phyloP scores from a whole-genome alignment of 2,797 vertebrate genomes.

The Takifugu rubripes region DNA sequence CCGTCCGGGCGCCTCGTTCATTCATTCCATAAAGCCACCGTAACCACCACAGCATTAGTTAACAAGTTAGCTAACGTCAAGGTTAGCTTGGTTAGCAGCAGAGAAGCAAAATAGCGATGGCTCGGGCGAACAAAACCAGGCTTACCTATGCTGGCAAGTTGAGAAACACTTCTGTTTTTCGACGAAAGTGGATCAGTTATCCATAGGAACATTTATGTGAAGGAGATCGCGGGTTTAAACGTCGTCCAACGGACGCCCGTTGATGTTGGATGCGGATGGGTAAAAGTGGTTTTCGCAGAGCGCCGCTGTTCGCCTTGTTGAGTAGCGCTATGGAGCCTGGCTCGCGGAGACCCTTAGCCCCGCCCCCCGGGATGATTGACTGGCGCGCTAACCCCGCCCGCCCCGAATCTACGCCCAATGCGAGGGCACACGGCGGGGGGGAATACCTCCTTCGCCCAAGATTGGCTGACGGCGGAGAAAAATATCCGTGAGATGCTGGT shows the following conservation, averaged over 20 bases:
- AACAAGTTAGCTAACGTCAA: slow-evolving; percentile 67
- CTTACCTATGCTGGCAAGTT: slow-evolving; percentile 71
- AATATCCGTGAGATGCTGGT: slow-evolving; percentile 38
- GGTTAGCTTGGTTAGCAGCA: slow-evolving; percentile 55
- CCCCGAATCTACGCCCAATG: slow-evolving; percentile 17
- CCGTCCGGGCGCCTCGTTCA: slow-evolving; percentile 27
- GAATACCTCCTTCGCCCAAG: slow-evolving; percentile 13
- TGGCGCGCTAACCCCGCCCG: slow-evolving; percentile 42
- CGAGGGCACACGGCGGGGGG: slow-evolving; percentile 19
- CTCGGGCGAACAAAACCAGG: slow-evolving; percentile 52
- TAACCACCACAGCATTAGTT: slow-evolving; percentile 50
- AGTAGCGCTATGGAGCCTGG: slow-evolving; percentile 62
- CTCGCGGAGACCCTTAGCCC: slow-evolving; percentile 63
- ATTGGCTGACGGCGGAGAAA: slow-evolving; percentile 62
- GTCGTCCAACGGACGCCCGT: slow-evolving; percentile 56
- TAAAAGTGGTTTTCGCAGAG: slow-evolving; percentile 67
- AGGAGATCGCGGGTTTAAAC: slow-evolving; percentile 45
- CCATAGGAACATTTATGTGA: slow-evolving; percentile 70
- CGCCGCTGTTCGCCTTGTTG: slow-evolving; percentile 69
- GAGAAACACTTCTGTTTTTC: slow-evolving; percentile 60
- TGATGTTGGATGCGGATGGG: slow-evolving; percentile 68
- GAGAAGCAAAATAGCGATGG: slow-evolving; percentile 49
- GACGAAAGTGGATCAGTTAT: slow-evolving; percentile 68
- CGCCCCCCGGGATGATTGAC: slow-evolving; percentile 69
- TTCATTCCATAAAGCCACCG: slow-evolving; percentile 41